Evolutionary conservation across 2,888 invertebrate genomes (phyloP).

Genomic region (Anthophora plumipes): DNA sequence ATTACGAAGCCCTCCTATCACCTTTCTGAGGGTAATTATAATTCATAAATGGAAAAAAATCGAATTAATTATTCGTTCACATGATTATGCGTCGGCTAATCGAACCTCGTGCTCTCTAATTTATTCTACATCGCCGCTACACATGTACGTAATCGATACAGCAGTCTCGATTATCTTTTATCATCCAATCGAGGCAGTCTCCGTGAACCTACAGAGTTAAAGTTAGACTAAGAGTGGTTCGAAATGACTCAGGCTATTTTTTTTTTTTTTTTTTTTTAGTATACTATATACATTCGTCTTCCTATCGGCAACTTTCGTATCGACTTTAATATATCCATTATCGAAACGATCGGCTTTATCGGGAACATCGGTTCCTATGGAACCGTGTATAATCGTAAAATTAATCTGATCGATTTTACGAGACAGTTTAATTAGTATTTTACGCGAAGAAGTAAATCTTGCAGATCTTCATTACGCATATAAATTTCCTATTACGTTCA

Average conservation of each 20-base stretch:
- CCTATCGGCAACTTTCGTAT: background rate
- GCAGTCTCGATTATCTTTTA: constrained; percentile 33
- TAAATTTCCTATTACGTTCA: too few species aligned
- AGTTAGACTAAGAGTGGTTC: background rate
- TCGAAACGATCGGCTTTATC: constrained; percentile 20
- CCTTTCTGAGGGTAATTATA: background rate
- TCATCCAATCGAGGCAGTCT: background rate
- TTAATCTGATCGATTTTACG: background rate
- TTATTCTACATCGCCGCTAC: constrained; percentile 1
- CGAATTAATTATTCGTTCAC: constrained; percentile 47
- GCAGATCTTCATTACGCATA: background rate
- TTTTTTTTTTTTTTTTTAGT: too few species aligned
- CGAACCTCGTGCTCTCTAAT: constrained; percentile 2
- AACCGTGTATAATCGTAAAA: background rate
- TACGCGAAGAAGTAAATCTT: background rate
- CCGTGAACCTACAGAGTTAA: background rate
- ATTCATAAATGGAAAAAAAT: background rate
- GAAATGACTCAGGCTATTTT: constrained; percentile 26
- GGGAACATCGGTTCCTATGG: background rate
- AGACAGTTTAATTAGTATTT: background rate
- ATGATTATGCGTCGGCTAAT: constrained; percentile 13
- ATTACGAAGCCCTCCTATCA: background rate
- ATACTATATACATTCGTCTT: background rate
- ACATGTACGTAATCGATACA: constrained; percentile 36
- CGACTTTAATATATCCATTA: constrained; percentile 41